A percentile compares a stretch with the other conserved stretches of the same genome.
phyloP scores from a whole-genome alignment of 2,113 vertebrate genomes.

The Montifringilla adamsi region DNA sequence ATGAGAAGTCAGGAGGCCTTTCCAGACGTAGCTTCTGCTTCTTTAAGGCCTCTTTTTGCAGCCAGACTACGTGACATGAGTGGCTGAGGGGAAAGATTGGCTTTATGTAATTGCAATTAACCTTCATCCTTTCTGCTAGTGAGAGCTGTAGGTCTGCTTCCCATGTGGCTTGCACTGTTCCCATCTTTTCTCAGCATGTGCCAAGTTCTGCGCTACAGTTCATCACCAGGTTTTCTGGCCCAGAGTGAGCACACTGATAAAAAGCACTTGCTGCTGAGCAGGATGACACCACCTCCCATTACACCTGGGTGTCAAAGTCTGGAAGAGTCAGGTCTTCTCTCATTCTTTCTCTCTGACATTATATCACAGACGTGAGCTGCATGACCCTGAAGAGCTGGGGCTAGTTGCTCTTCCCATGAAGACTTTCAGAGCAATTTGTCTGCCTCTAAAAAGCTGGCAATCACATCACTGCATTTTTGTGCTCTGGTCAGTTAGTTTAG shows the following conservation, averaged over 20 bases:
- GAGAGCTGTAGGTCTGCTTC: background rate
- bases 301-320: background rate
- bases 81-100: background rate
- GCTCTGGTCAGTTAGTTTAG: background rate
- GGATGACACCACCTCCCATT: background rate
- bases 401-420: background rate
- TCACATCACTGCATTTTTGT: background rate
- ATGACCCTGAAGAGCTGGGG: background rate
- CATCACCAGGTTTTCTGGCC: background rate
- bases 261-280: background rate
- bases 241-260: background rate
- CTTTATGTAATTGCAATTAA: background rate
- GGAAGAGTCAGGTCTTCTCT: background rate
- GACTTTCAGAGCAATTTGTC: background rate
- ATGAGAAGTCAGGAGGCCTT: background rate
- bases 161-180: background rate
- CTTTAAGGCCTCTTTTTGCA: background rate
- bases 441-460: background rate
- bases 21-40: background rate
- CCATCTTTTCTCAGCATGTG: background rate
- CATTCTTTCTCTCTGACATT: background rate
- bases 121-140: background rate
- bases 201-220: background rate
- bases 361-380: rapidly evolving
- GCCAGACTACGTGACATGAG: background rate